Base-by-base conservation (phyloP, 2,888 invertebrate species). In the Phortica okadai region DNA sequence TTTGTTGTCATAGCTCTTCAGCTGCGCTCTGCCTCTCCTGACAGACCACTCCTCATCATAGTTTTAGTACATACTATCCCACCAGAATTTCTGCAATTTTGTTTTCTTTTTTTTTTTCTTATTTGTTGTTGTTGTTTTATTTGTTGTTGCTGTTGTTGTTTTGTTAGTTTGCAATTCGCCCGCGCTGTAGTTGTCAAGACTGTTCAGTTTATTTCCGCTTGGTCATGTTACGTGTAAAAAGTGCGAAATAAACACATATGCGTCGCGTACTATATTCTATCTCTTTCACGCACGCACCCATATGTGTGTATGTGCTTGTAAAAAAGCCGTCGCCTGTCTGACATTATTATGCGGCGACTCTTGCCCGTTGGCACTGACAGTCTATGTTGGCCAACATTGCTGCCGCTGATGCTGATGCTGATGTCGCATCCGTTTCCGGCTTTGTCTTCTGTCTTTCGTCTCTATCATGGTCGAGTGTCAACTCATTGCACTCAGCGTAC, bases 321-420 rank as follows among this genome's bases (percentile, higher is more conserved):
- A 85, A 85, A 86, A 85, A 86, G 84, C 84, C 82, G 85, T 86
- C 85, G 85, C 85, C 85, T 82, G 85, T 82, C 81, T 84, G 87
- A 85, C 85, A 85, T 85, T 86, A 85, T 84, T 82, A 84, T 84
- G 84, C 83, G 83, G 82, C 82, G 84, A 79, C 78, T 82, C 84
- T 81, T 79, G 79, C 67, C 64, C 66, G 33, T 25, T 73, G 41
- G 73, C 41, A 56, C n/a, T 59, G 41, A 56, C 42, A 58, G 42
- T 45, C 50, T 45, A 14, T 50, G 21, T 45, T 21, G 14, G 50
- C 25, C 45, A 7, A 50, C 21, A 21, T 11, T 50, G 70, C 54
- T 54, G 66, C 54, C 14, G 11, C 66, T n/a, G 66, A n/a, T 67
- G 66, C 54, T 50, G 66, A 10, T 66, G 66, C 66, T 66, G 41